These are phyloP conservation scores for Strigamia transsilvanica DNA, from an alignment of 2,888 invertebrate species.

Conservation along the genomic window DNA sequence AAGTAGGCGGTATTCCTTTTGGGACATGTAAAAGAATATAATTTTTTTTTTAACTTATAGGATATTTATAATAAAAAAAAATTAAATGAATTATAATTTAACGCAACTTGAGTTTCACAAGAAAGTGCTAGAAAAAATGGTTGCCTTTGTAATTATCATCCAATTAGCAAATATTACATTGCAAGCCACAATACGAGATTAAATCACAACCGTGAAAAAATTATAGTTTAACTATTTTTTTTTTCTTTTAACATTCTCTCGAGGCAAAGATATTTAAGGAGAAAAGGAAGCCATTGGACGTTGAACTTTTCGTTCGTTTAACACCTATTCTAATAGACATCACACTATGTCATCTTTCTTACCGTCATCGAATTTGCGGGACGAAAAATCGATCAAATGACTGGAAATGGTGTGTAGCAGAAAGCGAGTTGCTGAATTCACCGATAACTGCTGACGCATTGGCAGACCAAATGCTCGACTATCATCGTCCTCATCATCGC, in stretches of 20 bases:
- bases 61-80: not conserved
- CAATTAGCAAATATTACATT: slow-evolving; percentile 18
- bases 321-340: slow-evolving; percentile 43
- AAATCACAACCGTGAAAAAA: slow-evolving; percentile 14
- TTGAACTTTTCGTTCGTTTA: slow-evolving; percentile 16
- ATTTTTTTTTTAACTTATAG: not conserved
- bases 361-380: slow-evolving; percentile 37
- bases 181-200: slow-evolving; percentile 12
- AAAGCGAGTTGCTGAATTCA: slow-evolving; percentile 49
- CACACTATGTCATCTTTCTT: slow-evolving; percentile 37
- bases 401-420: slow-evolving; percentile 42
- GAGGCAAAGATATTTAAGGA: slow-evolving; percentile 15
- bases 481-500: slow-evolving; percentile 34
- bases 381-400: slow-evolving; percentile 44
- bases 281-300: not conserved
- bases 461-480: slow-evolving; percentile 48
- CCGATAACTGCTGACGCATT: slow-evolving; percentile 49
- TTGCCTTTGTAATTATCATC: slow-evolving; percentile 7
- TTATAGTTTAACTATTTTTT: slow-evolving; percentile 8
- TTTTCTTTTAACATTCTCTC: not conserved
- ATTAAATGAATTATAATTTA: slow-evolving; percentile 18
- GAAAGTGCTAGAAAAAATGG: not conserved
- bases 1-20: not conserved
- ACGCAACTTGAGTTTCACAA: slow-evolving; percentile 32
- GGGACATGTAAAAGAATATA: not conserved